Conservation (phyloP, 1,140 invertebrate genomes). For the Leptoteleia sp. region DNA sequence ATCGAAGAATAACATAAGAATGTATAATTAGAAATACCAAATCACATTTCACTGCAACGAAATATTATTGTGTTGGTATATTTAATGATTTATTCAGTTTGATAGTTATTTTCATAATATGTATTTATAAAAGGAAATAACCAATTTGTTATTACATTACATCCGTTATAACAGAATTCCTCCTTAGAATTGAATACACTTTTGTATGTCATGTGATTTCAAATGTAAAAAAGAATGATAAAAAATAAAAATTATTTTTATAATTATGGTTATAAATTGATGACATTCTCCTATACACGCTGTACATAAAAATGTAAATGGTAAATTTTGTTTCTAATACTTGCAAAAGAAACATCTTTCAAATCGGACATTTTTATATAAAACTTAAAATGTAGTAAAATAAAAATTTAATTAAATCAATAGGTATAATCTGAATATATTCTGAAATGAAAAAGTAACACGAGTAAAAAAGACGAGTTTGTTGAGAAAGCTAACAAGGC, state of each 20-base stretch:
- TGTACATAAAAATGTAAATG: too few species aligned
- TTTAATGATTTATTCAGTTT: slow-evolving; percentile 5
- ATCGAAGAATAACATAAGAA: not conserved
- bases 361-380: too few species aligned
- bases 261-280: slow-evolving; percentile 8
- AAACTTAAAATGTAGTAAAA: too few species aligned
- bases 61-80: slow-evolving; percentile 2
- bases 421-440: too few species aligned
- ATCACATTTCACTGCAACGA: not conserved
- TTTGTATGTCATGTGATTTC: slow-evolving; percentile 20
- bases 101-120: slow-evolving; percentile 7
- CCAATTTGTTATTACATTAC: slow-evolving; percentile 8
- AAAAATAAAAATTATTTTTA: slow-evolving; percentile 61
- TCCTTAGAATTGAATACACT: slow-evolving; percentile 29
- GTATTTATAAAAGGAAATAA: not conserved
- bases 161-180: slow-evolving; percentile 26
- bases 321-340: too few species aligned
- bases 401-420: too few species aligned
- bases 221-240: slow-evolving; percentile 26
- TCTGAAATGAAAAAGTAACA: too few species aligned
- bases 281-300: too few species aligned
- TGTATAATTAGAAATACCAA: not conserved
- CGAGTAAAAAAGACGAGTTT: too few species aligned
- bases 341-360: too few species aligned
- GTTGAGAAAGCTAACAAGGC: too few species aligned